Conservation (phyloP, 2,113 vertebrate species). For the Otocyon megalotis region DNA sequence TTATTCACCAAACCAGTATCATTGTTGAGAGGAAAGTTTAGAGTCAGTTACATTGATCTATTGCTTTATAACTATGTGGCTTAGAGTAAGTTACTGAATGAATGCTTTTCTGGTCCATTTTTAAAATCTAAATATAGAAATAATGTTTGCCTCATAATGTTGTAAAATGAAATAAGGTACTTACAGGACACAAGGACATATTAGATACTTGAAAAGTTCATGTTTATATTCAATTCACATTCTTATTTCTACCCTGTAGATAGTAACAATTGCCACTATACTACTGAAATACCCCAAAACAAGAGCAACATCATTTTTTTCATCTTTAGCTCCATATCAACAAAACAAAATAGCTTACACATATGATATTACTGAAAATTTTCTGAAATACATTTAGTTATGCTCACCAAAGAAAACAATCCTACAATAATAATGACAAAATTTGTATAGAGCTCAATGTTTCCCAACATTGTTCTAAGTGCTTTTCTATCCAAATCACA, state of each 20-base stretch:
- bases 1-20: neutral
- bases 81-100: neutral
- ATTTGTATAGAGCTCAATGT: neutral
- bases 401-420: neutral
- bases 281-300: slow-evolving; percentile 28
- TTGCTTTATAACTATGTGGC: neutral
- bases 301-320: neutral
- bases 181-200: neutral
- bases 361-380: slow-evolving; percentile 3
- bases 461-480: neutral
- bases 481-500: neutral
- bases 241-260: neutral
- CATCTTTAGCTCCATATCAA: neutral
- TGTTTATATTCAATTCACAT: neutral
- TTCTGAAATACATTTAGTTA: slow-evolving; percentile 37
- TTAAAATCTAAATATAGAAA: slow-evolving; percentile 27
- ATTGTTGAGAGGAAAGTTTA: slow-evolving; percentile 24
- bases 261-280: slow-evolving; percentile 20
- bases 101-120: neutral
- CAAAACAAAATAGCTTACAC: neutral
- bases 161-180: slow-evolving; percentile 29
- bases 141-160: slow-evolving; percentile 23
- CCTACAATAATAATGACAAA: slow-evolving; percentile 29
- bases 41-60: neutral
- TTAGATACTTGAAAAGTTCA: neutral